Evolutionary conservation across 2,888 invertebrate genomes (phyloP), one percentile per base, ranked within the genome.

Genomic region (Gymnosoma rotundatum): DNA sequence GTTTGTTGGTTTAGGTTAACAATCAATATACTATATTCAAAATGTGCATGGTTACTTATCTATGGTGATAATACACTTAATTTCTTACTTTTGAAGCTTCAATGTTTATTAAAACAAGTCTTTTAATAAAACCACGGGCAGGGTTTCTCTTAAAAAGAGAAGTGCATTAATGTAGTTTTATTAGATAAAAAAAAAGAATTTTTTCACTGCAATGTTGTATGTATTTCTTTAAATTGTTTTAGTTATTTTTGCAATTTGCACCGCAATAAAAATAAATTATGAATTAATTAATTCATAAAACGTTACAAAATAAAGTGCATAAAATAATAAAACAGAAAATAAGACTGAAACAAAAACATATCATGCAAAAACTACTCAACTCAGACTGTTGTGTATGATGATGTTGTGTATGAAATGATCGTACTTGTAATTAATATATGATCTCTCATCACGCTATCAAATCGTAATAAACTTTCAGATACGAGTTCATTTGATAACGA

Each of bases 201-300:
- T 75, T 78, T 50, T 61, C 64, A 74, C 61, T 60, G 61, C 70
- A 63, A 48, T 38, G 25, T 18, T 18, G 50, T 7, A 58, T 73
- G 45, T 81, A 64, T 70, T 86, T 21, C 20, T 48, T 60, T 18
- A 73, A 45, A 63, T 75, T 75, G 74, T 58, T 75, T 81, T 70
- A 56, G 56, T 88, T 90, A 87, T 89, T 89, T 90, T 90, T 88
- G 86, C 90, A 90, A 90, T 90, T 90, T 90, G 86, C 90, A 89
- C 89, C 88, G 89, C 87, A 89, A 88, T 88, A 88, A 89, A 88
- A 83, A 87, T 88, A 86, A 87, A 89, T 87, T 88, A 89, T 87
- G 87, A 89, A 89, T 90, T 89, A 90, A 90, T 90, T 88, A 88
- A 90, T 88, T 88, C 88, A 87, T 80, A 89, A 88, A 86, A 79